A percentile compares a stretch with the other conserved stretches of the same genome.
Conservation (phyloP, 2,797 vertebrate species). For the Neostethus bicornis region DNA sequence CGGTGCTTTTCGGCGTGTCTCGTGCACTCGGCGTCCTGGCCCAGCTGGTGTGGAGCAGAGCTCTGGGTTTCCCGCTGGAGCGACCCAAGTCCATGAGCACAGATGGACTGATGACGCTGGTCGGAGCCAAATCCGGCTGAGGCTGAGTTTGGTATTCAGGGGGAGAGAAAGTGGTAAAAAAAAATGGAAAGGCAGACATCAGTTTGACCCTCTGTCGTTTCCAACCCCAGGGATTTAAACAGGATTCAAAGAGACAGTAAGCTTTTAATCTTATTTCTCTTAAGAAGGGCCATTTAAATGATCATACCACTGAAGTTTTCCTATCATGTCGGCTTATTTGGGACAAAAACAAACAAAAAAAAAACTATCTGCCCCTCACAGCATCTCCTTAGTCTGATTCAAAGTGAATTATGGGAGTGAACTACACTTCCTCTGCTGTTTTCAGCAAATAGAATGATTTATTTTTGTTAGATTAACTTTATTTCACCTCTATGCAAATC, state of each 20-base stretch:
- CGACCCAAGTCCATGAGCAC: constrained; percentile 98
- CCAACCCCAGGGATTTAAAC: constrained; percentile 62
- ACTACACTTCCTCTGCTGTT: constrained; percentile 34
- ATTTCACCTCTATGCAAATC: constrained; percentile 57
- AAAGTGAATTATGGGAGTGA: constrained; percentile 66
- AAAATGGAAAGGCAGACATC: constrained; percentile 52
- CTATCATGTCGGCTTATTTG: constrained; percentile 24
- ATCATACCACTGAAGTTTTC: constrained; percentile 38
- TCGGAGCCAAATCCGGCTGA: constrained; percentile 90
- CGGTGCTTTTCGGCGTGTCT: constrained; percentile 95
- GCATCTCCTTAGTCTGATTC: constrained; percentile 46
- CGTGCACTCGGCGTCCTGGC: constrained; percentile 91
- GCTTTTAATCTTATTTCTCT: constrained; percentile 75
- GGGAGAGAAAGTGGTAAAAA: constrained; percentile 59
- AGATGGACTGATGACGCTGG: constrained; percentile 90
- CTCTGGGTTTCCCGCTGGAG: constrained; percentile 93
- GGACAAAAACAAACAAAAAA: constrained; percentile 31
- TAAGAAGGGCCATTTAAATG: constrained; percentile 67
- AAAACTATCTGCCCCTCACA: no score
- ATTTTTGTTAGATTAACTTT: constrained; percentile 9
- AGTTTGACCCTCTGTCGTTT: constrained; percentile 61
- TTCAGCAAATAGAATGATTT: constrained; percentile 39
- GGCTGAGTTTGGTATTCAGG: constrained; percentile 60
- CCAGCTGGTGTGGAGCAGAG: constrained; percentile 95
- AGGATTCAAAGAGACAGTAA: constrained; percentile 78